Base-by-base conservation (phyloP, 2,113 vertebrate species). In the Chaenocephalus aceratus region DNA sequence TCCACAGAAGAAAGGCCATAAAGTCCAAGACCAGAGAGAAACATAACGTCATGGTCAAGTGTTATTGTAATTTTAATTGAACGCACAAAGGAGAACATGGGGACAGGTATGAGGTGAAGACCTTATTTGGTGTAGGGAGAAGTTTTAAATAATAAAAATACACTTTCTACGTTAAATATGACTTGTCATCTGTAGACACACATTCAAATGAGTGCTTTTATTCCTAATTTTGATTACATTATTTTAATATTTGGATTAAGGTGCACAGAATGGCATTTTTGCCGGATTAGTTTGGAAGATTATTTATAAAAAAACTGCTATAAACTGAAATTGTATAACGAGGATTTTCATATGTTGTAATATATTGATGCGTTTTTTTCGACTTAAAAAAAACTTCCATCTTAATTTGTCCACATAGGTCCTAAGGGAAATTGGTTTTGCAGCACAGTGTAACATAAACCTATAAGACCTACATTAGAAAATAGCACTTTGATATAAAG, bases 121-220 rank as follows among this genome's bases (percentile, higher is more conserved):
- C 76, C 72, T 77, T 77, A 63, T 45, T 48, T 76, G 62, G 88
- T 83, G 82, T 87, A 84, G 85, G 83, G 83, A 84, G 68, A 82
- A 73, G 88, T 91, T 93, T 92, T 86, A 92, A 90, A 91, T 91
- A 94, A 92, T 90, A 93, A 94, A 93, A 87, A 79, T 67, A 92
- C 88, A 92, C 86, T 93, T 93, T 93, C 82, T 93, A 93, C 87
- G 79, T 87, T 80, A 90, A 85, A 86, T 48, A 10, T 34, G 66
- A 60, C 64, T 84, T 68, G n/a, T 88, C 26, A 45, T 82, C 59
- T 77, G 44, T 49, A 30, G 21, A 36, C 9, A 51, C 56, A 44
- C 77, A 72, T 61, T 78, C 65, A 82, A 71, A 60, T 61, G 15
- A 80, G 15, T 74, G 62, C 52, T 66, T 61, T 74, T 16, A 61